Conservation (phyloP, 2,888 invertebrate genomes). For the Cylloceria caligata region DNA sequence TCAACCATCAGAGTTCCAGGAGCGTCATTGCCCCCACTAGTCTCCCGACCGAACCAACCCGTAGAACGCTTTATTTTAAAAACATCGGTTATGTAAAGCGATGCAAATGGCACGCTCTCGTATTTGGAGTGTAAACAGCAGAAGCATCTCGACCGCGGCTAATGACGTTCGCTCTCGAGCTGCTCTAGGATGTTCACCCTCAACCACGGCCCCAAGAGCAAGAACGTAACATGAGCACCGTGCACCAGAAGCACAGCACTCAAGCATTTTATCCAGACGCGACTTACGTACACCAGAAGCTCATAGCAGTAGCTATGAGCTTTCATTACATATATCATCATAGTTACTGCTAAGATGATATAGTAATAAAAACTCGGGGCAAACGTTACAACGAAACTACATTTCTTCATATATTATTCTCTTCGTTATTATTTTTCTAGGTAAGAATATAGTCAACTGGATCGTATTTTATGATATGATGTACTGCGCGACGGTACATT, state of each 20-base stretch:
- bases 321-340: no score
- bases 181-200: constrained; percentile 63
- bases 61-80: constrained; percentile 71
- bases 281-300: constrained; percentile 22
- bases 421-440: neutral
- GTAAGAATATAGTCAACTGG: neutral
- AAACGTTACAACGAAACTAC: neutral
- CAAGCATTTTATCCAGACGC: constrained; percentile 48
- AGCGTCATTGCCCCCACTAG: constrained; percentile 12
- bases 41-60: constrained; percentile 4
- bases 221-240: constrained; percentile 42
- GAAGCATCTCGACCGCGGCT: constrained; percentile 72
- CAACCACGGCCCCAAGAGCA: constrained; percentile 34
- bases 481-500: neutral
- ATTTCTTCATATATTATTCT: constrained; percentile 17
- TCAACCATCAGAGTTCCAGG: constrained; percentile 38
- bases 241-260: constrained; percentile 29
- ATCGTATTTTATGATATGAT: neutral
- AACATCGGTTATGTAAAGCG: constrained; percentile 76
- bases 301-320: constrained; percentile 26
- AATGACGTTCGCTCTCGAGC: constrained; percentile 74
- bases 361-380: constrained; percentile 27
- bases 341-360: no score
- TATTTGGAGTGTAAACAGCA: constrained; percentile 76
- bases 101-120: constrained; percentile 75